These are phyloP conservation scores for Scophthalmus maximus DNA, from an alignment of 2,113 vertebrate species.

Conservation along the genomic window DNA sequence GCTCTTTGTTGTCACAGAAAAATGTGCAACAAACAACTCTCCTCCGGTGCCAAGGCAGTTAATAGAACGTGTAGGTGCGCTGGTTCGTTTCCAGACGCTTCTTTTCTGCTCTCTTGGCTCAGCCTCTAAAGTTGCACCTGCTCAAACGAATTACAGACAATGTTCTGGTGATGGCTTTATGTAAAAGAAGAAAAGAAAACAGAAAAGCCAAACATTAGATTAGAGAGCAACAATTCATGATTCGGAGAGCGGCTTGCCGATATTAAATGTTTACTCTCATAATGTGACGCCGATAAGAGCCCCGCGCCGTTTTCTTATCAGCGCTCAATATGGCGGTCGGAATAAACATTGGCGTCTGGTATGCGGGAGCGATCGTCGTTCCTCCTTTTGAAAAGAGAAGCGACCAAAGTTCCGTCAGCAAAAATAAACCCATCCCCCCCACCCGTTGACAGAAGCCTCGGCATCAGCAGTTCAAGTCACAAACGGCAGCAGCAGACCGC, in stretches of 20 bases:
- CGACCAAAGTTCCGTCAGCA: not conserved
- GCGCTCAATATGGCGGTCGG: no score
- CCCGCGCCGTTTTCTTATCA: no score
- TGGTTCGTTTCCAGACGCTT: no score
- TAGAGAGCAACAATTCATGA: conserved; percentile 4
- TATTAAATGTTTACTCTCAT: conserved; percentile 25
- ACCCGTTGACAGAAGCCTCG: not conserved
- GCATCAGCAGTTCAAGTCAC: conserved; percentile 3
- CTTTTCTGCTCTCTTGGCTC: not conserved
- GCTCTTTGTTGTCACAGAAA: not conserved
- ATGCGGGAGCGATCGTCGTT: not conserved
- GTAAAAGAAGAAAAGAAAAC: conserved; percentile 2
- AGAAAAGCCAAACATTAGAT: not conserved
- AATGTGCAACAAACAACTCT: not conserved
- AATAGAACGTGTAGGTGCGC: not conserved
- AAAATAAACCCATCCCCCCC: conserved; percentile 5
- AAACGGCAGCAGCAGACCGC: not conserved
- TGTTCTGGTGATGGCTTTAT: not conserved
- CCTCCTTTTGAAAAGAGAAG: not conserved
- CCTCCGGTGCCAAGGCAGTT: not conserved
- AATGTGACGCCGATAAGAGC: conserved; percentile 18
- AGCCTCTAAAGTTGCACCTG: not conserved
- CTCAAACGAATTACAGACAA: not conserved
- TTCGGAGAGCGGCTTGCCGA: no score
- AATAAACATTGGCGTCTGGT: conserved; percentile 34